Percentiles rank a stretch among this genome's conserved stretches.
These are phyloP conservation scores for Gryllus longicercus DNA, from an alignment of 2,888 invertebrate species.

Conservation along the genomic window DNA sequence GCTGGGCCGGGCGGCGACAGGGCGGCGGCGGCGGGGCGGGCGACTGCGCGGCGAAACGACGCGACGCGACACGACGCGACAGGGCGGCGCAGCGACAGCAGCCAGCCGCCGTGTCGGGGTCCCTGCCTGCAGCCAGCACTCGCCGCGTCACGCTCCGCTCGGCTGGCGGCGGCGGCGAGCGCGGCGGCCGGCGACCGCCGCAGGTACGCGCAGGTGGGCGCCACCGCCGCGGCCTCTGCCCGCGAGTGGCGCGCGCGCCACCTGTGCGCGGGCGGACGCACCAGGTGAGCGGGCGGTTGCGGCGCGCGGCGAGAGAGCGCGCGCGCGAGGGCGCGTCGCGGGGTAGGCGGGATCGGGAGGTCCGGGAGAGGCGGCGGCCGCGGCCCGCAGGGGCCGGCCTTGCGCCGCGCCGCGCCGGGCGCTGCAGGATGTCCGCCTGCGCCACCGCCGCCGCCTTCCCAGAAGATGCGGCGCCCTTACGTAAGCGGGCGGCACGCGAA, in stretches of 20 bases:
- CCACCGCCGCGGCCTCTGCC: too few species aligned
- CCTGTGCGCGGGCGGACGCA: background rate
- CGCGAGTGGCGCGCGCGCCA: background rate
- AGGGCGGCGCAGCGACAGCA: background rate
- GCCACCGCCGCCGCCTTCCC: background rate
- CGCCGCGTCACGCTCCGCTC: conserved; percentile 17
- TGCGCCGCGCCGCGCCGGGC: background rate
- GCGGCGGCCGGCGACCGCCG: background rate
- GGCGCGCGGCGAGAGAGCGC: background rate
- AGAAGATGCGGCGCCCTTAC: conserved; percentile 7
- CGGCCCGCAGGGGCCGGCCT: background rate
- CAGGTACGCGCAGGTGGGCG: background rate
- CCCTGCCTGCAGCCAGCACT: conserved; percentile 3
- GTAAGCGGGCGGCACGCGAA: background rate
- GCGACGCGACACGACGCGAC: too few species aligned
- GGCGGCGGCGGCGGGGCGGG: too few species aligned
- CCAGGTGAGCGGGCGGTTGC: background rate
- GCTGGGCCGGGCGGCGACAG: background rate
- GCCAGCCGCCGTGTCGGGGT: background rate
- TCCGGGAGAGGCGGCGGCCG: background rate
- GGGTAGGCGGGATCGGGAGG: background rate
- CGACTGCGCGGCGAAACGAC: background rate
- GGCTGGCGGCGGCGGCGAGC: background rate
- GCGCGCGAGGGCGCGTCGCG: background rate
- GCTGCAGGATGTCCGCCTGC: conserved; percentile 4